A percentile compares a stretch with the other conserved stretches of the same genome.
Evolutionary conservation across 53 echinoderm and acorn worm genomes (phyloP).

Genomic region (Glandiceps talaboti): DNA sequence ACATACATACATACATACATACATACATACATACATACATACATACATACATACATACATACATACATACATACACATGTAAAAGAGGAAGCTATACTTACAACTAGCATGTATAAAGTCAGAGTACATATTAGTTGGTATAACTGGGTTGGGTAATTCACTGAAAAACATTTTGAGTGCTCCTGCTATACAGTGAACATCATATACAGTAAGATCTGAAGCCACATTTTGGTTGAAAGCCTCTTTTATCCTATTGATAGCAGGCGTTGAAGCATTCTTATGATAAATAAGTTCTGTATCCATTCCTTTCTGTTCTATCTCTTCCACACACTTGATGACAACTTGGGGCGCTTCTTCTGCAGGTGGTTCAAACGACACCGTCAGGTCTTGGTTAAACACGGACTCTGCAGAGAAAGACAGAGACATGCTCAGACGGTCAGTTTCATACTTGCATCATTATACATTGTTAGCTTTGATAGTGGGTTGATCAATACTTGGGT

Average conservation of each 20-base stretch:
- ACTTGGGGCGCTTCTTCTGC: constrained; percentile 51
- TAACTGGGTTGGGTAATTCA: constrained; percentile 92
- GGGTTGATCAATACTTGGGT: no score
- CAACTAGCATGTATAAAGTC: constrained; percentile 62
- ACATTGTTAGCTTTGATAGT: no score
- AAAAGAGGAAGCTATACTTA: constrained; percentile 48
- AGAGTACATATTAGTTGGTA: constrained; percentile 68
- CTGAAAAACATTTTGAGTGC: constrained; percentile 71
- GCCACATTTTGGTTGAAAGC: constrained; percentile 39
- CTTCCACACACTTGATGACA: constrained; percentile 84
- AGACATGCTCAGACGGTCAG: no score
- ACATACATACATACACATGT: no score
- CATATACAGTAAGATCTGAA: constrained; percentile 38
- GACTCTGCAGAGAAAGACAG: constrained; percentile 23
- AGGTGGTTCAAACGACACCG: constrained; percentile 46
- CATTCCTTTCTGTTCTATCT: constrained; percentile 76
- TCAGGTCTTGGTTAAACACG: constrained; percentile 53
- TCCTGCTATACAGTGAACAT: constrained; percentile 81
- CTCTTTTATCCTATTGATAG: constrained; percentile 59
- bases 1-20: no score
- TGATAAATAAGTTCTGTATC: constrained; percentile 50
- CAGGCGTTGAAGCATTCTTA: constrained; percentile 51
- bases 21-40: no score
- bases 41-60: no score
- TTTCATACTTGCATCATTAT: no score